phyloP scores from a whole-genome alignment of 1,140 invertebrate genomes.

The Lepidurus packardi region DNA sequence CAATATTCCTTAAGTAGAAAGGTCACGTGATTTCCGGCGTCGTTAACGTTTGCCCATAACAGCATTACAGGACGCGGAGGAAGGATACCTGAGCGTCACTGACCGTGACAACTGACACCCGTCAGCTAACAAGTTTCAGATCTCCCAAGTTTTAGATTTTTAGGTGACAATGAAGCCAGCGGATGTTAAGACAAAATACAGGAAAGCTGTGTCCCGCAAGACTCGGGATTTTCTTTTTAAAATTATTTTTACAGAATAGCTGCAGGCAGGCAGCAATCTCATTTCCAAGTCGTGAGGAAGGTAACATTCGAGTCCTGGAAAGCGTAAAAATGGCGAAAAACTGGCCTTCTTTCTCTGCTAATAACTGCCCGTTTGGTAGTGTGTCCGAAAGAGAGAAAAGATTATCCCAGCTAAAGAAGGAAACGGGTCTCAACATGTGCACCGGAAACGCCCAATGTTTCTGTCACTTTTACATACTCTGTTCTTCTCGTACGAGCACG shows the following conservation, averaged over 20 bases:
- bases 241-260: too few species aligned
- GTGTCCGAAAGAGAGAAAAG: background rate
- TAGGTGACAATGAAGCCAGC: too few species aligned
- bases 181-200: too few species aligned
- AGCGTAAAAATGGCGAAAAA: background rate
- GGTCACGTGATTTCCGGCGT: constrained; percentile 20
- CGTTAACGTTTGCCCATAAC: background rate
- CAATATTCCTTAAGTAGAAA: background rate
- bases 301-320: too few species aligned
- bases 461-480: background rate
- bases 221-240: too few species aligned
- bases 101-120: constrained; percentile 7
- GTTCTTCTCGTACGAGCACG: background rate
- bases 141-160: too few species aligned
- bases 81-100: background rate
- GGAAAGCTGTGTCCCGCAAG: too few species aligned
- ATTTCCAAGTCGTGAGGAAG: too few species aligned
- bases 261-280: too few species aligned
- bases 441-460: background rate
- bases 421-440: background rate
- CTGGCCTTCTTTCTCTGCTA: background rate
- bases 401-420: background rate
- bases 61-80: background rate
- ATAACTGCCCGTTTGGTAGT: background rate
- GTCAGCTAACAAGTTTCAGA: too few species aligned